phyloP scores from a whole-genome alignment of 2,888 invertebrate species.

The Gryllus longicercus region DNA sequence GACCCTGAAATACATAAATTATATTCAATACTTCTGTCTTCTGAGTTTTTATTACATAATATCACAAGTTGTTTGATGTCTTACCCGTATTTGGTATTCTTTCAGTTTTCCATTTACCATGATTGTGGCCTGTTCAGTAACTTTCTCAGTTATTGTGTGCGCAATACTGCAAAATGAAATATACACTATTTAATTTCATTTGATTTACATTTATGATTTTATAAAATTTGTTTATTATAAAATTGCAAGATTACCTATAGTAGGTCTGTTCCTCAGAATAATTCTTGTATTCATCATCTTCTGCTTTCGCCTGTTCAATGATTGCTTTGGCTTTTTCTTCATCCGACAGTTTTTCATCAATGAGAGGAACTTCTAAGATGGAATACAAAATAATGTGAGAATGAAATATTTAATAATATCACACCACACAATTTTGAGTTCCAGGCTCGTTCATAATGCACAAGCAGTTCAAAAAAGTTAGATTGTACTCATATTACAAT shows the following conservation, averaged over 20 bases:
- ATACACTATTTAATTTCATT: neutral
- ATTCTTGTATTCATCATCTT: constrained; percentile 56
- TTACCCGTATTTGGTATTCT: constrained; percentile 55
- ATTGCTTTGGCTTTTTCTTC: constrained; percentile 42
- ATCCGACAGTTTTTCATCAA: constrained; percentile 33
- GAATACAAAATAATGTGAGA: too few species aligned
- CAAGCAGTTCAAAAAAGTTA: too few species aligned
- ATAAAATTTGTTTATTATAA: neutral
- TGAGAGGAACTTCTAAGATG: neutral
- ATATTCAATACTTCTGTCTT: neutral
- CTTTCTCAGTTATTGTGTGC: constrained; percentile 55
- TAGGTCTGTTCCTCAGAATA: constrained; percentile 51
- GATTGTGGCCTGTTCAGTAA: constrained; percentile 55
- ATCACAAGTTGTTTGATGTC: neutral
- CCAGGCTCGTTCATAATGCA: too few species aligned
- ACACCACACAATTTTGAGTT: too few species aligned
- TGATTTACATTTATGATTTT: neutral
- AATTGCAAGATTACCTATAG: constrained; percentile 44
- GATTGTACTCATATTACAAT: too few species aligned
- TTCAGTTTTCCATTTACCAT: constrained; percentile 58
- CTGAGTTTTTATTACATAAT: neutral
- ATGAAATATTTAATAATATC: too few species aligned
- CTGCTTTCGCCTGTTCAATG: constrained; percentile 44
- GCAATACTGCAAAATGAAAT: constrained; percentile 47
- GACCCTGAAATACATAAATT: constrained; percentile 45